phyloP scores from a whole-genome alignment of 2,113 vertebrate genomes.

The Myiozetetes cayanensis region DNA sequence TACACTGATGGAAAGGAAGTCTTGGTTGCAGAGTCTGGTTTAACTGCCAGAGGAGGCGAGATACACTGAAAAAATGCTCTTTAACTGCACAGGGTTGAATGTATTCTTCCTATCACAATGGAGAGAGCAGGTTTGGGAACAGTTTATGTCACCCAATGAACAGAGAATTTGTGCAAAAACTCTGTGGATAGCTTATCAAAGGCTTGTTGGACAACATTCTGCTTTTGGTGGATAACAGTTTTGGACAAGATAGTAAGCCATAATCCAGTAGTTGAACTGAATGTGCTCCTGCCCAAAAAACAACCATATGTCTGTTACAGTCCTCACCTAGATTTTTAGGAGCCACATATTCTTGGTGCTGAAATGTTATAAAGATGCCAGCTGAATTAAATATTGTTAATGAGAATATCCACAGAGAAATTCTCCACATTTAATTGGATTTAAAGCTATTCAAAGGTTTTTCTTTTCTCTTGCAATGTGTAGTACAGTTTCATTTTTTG shows the following conservation, averaged over 20 bases:
- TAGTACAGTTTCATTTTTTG: neutral
- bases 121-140: neutral
- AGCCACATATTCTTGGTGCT: neutral
- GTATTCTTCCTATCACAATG: neutral
- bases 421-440: neutral
- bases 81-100: rapidly evolving
- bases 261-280: neutral
- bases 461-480: neutral
- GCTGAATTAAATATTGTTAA: neutral
- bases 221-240: neutral
- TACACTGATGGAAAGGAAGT: neutral
- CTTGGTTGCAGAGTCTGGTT: neutral
- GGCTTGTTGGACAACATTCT: neutral
- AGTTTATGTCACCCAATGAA: neutral
- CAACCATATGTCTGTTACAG: neutral
- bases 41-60: neutral
- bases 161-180: neutral
- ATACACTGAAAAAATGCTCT: neutral
- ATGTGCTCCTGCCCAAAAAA: neutral
- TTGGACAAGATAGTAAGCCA: neutral
- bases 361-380: neutral
- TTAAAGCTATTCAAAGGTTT: neutral
- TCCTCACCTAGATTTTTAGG: neutral
- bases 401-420: neutral
- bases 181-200: neutral